A percentile compares a stretch with the other conserved stretches of the same genome.
These are phyloP conservation scores for Melieria crassipennis DNA, from an alignment of 2,888 invertebrate species.

Conservation along the genomic window DNA sequence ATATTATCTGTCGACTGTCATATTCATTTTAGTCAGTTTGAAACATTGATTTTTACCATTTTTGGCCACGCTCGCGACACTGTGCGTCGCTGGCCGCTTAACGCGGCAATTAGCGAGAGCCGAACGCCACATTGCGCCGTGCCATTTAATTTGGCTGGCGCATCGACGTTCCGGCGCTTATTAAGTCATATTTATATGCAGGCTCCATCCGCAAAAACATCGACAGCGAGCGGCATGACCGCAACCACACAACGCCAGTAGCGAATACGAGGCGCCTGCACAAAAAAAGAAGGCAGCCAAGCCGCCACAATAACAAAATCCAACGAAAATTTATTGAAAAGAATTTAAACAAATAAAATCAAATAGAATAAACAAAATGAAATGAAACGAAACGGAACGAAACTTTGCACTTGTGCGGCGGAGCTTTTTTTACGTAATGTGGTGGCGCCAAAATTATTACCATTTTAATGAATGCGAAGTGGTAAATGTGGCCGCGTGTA, in stretches of 20 bases:
- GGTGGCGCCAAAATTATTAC: conserved; percentile 45
- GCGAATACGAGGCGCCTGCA: not conserved
- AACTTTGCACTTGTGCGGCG: conserved; percentile 42
- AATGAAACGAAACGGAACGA: conserved; percentile 23
- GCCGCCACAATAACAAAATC: not conserved
- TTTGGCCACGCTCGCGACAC: no score
- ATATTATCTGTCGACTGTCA: no score
- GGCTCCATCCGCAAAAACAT: not conserved
- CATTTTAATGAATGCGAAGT: conserved; percentile 44
- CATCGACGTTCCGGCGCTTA: not conserved
- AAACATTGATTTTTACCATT: no score
- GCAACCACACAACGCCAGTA: no score
- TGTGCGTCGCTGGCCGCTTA: not conserved
- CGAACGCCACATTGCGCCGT: not conserved
- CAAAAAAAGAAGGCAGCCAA: not conserved
- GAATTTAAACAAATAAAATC: not conserved
- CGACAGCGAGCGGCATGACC: no score
- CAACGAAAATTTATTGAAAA: conserved; percentile 1
- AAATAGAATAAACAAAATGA: not conserved
- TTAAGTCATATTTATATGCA: not conserved
- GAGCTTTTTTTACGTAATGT: conserved; percentile 47
- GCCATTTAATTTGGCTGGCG: no score
- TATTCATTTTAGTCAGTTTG: no score
- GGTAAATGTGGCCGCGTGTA: not conserved
- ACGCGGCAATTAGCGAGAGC: not conserved